Evolutionary conservation across 2,797 vertebrate species (phyloP).

Genomic region (Loriculus beryllinus): DNA sequence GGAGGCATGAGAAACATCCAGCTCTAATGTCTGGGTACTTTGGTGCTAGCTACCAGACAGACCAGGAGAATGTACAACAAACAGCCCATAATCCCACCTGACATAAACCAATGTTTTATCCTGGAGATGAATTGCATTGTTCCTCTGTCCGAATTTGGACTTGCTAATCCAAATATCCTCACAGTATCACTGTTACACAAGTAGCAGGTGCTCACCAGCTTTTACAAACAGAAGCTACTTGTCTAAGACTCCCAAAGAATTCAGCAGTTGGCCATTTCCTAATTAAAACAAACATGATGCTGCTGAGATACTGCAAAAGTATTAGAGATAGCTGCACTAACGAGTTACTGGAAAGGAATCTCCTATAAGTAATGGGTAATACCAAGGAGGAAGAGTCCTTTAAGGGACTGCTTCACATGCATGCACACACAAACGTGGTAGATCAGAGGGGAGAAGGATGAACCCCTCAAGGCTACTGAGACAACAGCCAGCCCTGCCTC

Average conservation of each 20-base stretch:
- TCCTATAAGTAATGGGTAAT: neutral
- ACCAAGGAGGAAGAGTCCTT: neutral
- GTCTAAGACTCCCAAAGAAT: neutral
- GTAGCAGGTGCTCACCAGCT: neutral
- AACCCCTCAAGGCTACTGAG: neutral
- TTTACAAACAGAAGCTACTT: neutral
- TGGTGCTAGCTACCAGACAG: neutral
- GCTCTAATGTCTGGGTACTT: neutral
- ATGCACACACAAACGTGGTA: fast-evolving
- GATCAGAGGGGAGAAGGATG: neutral
- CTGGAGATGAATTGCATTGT: neutral
- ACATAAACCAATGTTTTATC: neutral
- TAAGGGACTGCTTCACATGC: neutral
- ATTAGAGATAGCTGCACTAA: constrained; percentile 10
- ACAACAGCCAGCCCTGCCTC: neutral
- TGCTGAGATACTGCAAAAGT: neutral
- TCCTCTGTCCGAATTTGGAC: neutral
- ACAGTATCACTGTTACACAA: fast-evolving
- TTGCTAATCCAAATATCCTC: neutral
- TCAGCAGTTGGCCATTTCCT: neutral
- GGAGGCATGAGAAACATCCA: neutral
- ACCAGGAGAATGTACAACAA: neutral
- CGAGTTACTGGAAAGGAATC: neutral
- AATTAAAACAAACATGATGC: neutral
- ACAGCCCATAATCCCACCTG: neutral